phyloP scores from a whole-genome alignment of 2,888 invertebrate genomes.

The Mythimna ferrago region DNA sequence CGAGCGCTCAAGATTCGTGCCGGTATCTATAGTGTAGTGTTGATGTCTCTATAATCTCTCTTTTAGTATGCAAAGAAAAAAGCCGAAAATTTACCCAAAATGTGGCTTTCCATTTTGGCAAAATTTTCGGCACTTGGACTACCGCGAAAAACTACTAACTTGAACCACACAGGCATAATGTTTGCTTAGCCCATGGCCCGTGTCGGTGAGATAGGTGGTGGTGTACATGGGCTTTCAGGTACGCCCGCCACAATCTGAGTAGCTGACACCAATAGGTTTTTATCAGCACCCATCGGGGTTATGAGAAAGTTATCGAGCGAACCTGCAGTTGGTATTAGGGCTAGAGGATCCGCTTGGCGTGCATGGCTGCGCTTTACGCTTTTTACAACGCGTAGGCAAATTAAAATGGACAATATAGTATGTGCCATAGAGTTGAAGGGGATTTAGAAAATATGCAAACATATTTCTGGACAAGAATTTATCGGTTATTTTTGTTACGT shows the following conservation, averaged over 20 bases:
- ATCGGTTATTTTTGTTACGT: neutral
- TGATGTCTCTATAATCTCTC: no score
- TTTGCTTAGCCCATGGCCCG: constrained; percentile 88
- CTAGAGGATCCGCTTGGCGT: constrained; percentile 49
- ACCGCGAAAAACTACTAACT: constrained; percentile 60
- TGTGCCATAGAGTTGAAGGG: neutral
- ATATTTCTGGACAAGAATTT: neutral
- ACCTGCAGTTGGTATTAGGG: constrained; percentile 61
- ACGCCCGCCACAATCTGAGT: constrained; percentile 83
- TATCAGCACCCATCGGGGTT: constrained; percentile 87
- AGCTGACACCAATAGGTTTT: constrained; percentile 89
- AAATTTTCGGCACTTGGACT: neutral
- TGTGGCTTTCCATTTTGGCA: neutral
- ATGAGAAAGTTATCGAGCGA: constrained; percentile 86
- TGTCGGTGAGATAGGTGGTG: constrained; percentile 88
- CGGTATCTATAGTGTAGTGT: no score
- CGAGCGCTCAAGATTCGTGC: no score
- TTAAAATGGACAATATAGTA: constrained; percentile 16
- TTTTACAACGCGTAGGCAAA: constrained; percentile 20
- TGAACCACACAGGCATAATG: constrained; percentile 72
- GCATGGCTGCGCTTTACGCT: constrained; percentile 5
- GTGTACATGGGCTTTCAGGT: constrained; percentile 89
- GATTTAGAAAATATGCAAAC: neutral
- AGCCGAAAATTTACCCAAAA: neutral
- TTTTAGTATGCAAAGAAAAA: neutral